Percentiles rank a stretch among this genome's conserved stretches.
Evolutionary conservation across 2,113 vertebrate genomes (phyloP).

Genomic region (Progne subis): DNA sequence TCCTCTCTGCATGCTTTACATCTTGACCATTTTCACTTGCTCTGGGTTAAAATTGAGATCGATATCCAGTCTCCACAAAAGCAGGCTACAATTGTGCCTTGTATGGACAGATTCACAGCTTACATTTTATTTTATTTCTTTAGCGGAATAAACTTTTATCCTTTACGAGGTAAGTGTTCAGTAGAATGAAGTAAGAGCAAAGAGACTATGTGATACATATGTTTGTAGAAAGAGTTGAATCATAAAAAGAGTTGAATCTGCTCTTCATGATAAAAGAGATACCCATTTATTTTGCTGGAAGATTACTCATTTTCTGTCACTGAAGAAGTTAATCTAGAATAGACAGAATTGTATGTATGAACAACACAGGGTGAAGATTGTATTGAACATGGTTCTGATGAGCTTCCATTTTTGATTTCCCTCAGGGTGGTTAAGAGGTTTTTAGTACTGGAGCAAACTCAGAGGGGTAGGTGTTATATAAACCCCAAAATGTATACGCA

Average conservation of each 20-base stretch:
- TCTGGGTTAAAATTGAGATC: not conserved
- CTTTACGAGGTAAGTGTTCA: not conserved
- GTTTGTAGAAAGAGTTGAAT: not conserved
- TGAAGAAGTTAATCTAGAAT: not conserved
- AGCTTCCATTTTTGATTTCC: not conserved
- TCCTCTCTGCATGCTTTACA: not conserved
- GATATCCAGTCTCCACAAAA: not conserved
- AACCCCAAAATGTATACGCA: not conserved
- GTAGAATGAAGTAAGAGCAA: not conserved
- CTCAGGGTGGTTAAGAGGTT: not conserved
- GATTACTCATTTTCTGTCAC: not conserved
- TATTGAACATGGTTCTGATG: not conserved
- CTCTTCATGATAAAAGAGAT: not conserved
- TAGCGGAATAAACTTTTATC: not conserved
- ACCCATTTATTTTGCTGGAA: not conserved
- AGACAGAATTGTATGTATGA: not conserved
- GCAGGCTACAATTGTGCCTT: not conserved
- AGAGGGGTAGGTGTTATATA: not conserved
- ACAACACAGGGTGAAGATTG: not conserved
- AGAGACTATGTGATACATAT: not conserved
- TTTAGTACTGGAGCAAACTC: not conserved
- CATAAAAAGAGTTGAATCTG: not conserved
- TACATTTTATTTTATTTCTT: not conserved
- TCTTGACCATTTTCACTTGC: not conserved
- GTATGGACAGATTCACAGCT: not conserved